Conservation (phyloP, 2,113 vertebrate species). For the Nesogale talazaci region DNA sequence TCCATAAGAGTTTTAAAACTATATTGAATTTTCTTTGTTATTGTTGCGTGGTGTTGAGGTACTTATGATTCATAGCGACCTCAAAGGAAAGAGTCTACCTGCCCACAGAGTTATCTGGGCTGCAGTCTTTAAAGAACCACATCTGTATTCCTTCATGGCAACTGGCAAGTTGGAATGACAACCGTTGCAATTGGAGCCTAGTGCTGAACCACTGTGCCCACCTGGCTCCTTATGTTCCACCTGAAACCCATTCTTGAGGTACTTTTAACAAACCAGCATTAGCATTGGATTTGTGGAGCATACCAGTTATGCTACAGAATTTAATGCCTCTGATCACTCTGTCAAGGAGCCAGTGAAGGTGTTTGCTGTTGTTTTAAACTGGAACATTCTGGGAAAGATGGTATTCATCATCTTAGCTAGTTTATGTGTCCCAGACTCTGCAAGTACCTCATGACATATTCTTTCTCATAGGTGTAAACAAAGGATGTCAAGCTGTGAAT, state of each 20-base stretch:
- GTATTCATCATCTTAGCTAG: neutral
- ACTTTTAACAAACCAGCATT: neutral
- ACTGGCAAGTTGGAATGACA: neutral
- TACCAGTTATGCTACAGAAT: neutral
- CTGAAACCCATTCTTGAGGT: neutral
- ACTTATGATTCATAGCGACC: neutral
- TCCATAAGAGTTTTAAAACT: neutral
- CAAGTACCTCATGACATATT: constrained; percentile 5
- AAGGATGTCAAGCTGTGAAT: constrained; percentile 39
- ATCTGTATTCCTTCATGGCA: neutral
- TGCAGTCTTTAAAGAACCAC: neutral
- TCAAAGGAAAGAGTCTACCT: neutral
- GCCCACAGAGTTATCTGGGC: neutral
- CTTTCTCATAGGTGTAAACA: neutral
- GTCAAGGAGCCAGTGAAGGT: neutral
- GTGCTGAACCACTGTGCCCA: neutral
- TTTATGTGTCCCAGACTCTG: neutral
- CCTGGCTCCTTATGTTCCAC: neutral
- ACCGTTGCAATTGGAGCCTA: neutral
- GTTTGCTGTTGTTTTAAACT: too few species aligned
- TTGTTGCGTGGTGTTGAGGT: neutral
- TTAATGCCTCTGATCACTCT: neutral
- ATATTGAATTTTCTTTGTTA: neutral
- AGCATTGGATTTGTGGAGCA: neutral
- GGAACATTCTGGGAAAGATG: too few species aligned